These are phyloP conservation scores for Amblyraja radiata DNA, from an alignment of 2,797 vertebrate species.

Conservation along the genomic window DNA sequence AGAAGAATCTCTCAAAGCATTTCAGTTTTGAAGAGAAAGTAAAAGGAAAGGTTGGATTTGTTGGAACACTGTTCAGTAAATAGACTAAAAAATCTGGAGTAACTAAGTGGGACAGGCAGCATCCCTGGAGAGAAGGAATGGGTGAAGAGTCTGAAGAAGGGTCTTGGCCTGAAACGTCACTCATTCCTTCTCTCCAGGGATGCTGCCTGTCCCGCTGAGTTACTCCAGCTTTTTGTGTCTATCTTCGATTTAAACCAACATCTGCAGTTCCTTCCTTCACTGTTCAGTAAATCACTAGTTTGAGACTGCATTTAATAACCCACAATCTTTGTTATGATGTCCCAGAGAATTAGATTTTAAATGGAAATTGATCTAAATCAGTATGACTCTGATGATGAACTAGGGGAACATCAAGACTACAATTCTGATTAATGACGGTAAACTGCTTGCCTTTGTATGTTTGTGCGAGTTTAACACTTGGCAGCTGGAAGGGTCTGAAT, in stretches of 20 bases:
- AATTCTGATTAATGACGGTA: neutral
- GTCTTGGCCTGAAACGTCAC: no score
- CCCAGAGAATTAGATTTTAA: neutral
- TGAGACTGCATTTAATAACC: neutral
- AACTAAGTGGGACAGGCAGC: no score
- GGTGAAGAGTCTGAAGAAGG: no score
- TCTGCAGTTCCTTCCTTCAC: no score
- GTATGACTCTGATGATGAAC: neutral
- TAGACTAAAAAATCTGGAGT: no score
- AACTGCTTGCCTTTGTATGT: neutral
- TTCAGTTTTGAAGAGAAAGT: no score
- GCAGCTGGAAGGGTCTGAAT: neutral
- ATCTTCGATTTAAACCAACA: no score
- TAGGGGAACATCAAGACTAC: neutral
- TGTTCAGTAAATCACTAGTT: neutral
- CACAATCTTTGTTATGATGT: neutral
- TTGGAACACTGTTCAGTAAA: neutral
- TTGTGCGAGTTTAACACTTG: neutral
- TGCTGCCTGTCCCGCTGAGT: no score
- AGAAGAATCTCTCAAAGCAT: no score
- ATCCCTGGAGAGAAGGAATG: no score
- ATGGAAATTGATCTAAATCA: neutral
- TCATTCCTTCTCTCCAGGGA: no score
- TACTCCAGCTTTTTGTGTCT: no score
- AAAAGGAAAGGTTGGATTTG: constrained; percentile 13